Base-by-base conservation (phyloP, 2,113 vertebrate genomes). In the Proterorhinus semilunaris region DNA sequence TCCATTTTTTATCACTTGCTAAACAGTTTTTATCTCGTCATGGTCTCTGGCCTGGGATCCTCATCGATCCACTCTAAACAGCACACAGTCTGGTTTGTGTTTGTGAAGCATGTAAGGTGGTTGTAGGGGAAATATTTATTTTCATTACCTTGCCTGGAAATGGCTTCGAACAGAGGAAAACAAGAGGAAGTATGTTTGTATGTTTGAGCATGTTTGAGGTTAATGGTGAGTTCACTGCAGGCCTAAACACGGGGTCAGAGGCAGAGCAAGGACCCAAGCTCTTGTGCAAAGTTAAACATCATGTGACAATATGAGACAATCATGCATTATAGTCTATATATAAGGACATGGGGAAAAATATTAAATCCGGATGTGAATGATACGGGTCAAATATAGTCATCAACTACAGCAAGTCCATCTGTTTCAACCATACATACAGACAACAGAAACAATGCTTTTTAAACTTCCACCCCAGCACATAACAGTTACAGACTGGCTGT, bases 21-120 rank as follows among this genome's bases (percentile, higher is more conserved):
- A 83, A 90, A 81, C 78, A 85, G 17, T 80, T 66, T 86, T 79
- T 87, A 88, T 86, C 81, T 87, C 8, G 8, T 69, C 54, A 15
- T 68, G 10, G 68, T 79, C 84, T 65, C 75, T 66, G 71, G 67
- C 17, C 62, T 51, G 82, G 74, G 72, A 79, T 79, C 74, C n/a
- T 53, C 45, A 79, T 89, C 46, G 78, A 88, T 87, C 63, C 7
- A 52, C 44, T 27, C 42, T 72, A 10, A 48, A 48, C 27, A 21
- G 16, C 45, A 5, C 6, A 63, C 17, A 6, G 61, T 69, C 44
- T 27, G 68, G 69, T 51, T 65, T 53, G 64, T 71, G 15, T 27
- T 62, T 51, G 47, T 58, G 48, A 74, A 53, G 49, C 68, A 21
- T 42, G 8, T 0, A 13, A n/a, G 10, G 1, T 55, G 48, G 16